Base-by-base conservation (phyloP, 2,113 vertebrate genomes). In the Pipa parva region DNA sequence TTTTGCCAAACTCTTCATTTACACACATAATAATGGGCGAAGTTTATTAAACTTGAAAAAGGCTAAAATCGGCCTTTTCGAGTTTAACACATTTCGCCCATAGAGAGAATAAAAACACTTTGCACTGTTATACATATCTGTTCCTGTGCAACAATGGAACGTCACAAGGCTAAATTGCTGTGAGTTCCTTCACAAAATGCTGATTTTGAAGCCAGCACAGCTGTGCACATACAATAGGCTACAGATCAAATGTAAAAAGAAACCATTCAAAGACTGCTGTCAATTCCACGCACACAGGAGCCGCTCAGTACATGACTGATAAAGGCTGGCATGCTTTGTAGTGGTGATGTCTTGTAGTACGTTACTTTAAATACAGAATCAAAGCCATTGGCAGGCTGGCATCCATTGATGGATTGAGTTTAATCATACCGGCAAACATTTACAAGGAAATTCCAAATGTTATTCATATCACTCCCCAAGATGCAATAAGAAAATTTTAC, bases 321-420 rank as follows among this genome's bases (percentile, higher is more conserved):
- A 24, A 22, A n/a, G 28, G 26, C 49, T 31, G 15, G 27, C 28
- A 24, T 7, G 48, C 27, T 50, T 33, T 22, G 22, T 10, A n/a
- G n/a, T 20, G 18, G 45, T 45, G 17, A 28, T 62, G 18, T 50
- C 45, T 45, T 27, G 36, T 21, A 31, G 20, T 17, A 49, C 18
- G 24, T 5, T 42, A 28, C 46, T 62, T 62, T 33, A 29, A 12
- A 33, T n/a, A 49, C n/a, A 36, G 17, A 7, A 50, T 62, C 59
- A 31, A 61, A 60, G 58, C 17, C 11, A 46, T 21, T 21, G 20
- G 39, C 5, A 61, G 29, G 15, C 17, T 20, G 26, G 21, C 42
- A 48, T 61, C 15, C n/a, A 21, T 31, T 28, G 18, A 46, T 28
- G 21, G 12, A 42, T 17, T 15, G 17, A 12, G 6, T 42, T n/a